These are phyloP conservation scores for Redunca redunca DNA, from an alignment of 2,113 vertebrate species.

Conservation along the genomic window DNA sequence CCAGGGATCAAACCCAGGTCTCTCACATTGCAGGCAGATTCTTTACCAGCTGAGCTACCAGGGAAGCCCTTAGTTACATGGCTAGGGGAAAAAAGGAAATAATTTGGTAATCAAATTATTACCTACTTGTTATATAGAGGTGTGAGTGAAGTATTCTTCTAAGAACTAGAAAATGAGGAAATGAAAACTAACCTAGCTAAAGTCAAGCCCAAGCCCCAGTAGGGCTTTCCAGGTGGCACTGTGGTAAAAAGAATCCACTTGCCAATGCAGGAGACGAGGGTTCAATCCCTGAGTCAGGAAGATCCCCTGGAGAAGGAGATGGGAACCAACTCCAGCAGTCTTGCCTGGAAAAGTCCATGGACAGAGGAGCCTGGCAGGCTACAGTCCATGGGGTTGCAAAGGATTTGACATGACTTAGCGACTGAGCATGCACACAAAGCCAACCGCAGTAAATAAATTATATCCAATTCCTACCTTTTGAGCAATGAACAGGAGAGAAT, in stretches of 20 bases:
- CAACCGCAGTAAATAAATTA: background rate
- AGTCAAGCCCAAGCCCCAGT: background rate
- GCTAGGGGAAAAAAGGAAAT: background rate
- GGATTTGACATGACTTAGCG: background rate
- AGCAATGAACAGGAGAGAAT: background rate
- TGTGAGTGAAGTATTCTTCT: background rate
- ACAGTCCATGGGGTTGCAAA: background rate
- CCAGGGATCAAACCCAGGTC: background rate
- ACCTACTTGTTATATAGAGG: background rate
- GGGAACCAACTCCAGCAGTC: background rate
- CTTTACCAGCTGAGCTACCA: background rate
- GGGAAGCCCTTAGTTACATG: background rate
- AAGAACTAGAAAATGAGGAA: slow-evolving; percentile 7
- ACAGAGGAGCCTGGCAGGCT: background rate
- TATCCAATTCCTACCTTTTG: background rate
- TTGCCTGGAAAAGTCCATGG: background rate
- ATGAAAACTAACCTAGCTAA: background rate
- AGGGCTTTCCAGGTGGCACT: background rate
- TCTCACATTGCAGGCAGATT: background rate
- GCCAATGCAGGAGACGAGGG: background rate
- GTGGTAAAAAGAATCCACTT: background rate
- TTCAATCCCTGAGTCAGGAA: background rate
- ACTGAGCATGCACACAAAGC: background rate
- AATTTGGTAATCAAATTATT: background rate
- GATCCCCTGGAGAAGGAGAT: background rate